Evolutionary conservation across 2,797 vertebrate genomes (phyloP), one percentile per base, ranked within the genome.

Genomic region (Leuciscus waleckii): DNA sequence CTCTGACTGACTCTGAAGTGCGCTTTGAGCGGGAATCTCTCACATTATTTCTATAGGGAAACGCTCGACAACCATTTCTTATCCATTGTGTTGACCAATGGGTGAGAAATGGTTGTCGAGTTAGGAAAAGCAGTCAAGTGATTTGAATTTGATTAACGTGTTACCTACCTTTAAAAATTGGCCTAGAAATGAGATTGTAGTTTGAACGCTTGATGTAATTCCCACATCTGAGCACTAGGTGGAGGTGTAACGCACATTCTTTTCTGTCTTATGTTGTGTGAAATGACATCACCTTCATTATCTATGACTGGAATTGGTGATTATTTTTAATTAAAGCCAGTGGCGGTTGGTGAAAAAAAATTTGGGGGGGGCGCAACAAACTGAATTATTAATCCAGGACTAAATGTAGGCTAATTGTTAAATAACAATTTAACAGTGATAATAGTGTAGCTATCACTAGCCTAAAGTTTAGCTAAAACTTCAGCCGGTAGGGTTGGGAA

Each of bases 211-310:
- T 23, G 11, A 9, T 43, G 11, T 17, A 26, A 77, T 49, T 23
- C 10, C 32, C 29, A 65, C 2, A 51, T 83, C 21, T 67, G 43
- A 75, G 2, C 81, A 67, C 71, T 29, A 67, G 71, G 71, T n/a
- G 71, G 81, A 21, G 81, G 4, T 26, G 49, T 14, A 19, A 58
- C 9, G 71, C 43, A 49, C 26, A 1, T 29, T 63, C 19, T 73
- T n/a, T 54, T 56, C n/a, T 46, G 29, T 49, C 46, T 2, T 17
- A 49, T 16, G 5, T 49, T 49, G 14, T 16, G 43, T 4, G 19
- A 16, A 54, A 11, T 10, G 41, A 16, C 5, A 14, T 39, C 46
- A 69, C 14, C 7, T 69, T 69, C 43, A 51, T 10, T 51, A 46
- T 37, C 6, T 6, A n/a, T 49, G 43, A 0, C 1, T 6, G 7